Percentiles rank a stretch among this genome's conserved stretches.
Conservation (phyloP, 2,797 vertebrate species). For the Onychomys leucogaster region DNA sequence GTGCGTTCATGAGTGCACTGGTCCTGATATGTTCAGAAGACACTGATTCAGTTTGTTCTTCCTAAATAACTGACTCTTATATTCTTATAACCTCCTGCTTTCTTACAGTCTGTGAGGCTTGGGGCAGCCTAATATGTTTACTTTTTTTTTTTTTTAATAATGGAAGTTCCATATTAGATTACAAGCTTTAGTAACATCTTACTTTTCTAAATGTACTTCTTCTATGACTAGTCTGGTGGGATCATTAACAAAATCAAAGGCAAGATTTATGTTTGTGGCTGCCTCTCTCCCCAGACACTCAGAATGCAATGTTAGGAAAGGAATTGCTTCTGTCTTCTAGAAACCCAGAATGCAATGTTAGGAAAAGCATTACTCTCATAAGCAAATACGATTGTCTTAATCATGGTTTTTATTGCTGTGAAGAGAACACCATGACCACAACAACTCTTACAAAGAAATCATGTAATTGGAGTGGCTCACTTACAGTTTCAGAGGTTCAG, state of each 20-base stretch:
- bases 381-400: not conserved
- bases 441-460: not conserved
- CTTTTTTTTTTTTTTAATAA: not conserved
- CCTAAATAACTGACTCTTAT: not conserved
- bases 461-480: not conserved
- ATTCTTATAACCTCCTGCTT: not conserved
- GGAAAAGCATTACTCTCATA: not conserved
- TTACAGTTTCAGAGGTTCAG: not conserved
- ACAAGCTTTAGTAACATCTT: not conserved
- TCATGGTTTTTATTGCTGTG: not conserved
- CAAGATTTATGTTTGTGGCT: not conserved
- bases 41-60: not conserved
- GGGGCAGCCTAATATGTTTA: no score
- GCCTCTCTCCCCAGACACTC: not conserved
- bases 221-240: not conserved
- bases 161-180: not conserved
- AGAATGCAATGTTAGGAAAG: not conserved
- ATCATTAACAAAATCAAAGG: not conserved
- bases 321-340: not conserved
- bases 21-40: not conserved
- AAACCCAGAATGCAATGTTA: not conserved
- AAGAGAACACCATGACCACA: not conserved
- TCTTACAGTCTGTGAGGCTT: not conserved
- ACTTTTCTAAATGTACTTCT: not conserved
- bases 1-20: not conserved